A percentile compares a stretch with the other conserved stretches of the same genome.
phyloP scores from a whole-genome alignment of 2,113 vertebrate species.

The Misgurnus anguillicaudatus region DNA sequence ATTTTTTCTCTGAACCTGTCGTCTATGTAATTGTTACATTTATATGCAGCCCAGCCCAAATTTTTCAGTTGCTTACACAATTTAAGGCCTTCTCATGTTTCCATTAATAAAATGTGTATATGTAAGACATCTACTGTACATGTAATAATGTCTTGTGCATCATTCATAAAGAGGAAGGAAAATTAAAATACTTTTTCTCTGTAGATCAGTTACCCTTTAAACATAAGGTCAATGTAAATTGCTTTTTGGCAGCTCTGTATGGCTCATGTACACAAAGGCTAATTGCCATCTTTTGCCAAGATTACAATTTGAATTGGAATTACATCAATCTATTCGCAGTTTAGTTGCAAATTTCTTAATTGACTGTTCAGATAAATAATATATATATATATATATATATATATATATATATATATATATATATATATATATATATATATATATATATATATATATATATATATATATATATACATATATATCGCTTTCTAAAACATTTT shows the following conservation, averaged over 20 bases:
- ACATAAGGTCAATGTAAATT: neutral
- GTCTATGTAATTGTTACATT: neutral
- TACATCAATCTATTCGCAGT: neutral
- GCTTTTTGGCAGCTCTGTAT: neutral
- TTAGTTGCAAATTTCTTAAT: neutral
- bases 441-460: too few species aligned
- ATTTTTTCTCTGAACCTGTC: neutral
- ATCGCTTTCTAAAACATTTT: neutral
- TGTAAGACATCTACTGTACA: constrained; percentile 48
- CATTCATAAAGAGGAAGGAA: constrained; percentile 26
- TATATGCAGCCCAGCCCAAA: neutral
- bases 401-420: too few species aligned
- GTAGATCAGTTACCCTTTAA: too few species aligned
- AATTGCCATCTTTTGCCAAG: neutral
- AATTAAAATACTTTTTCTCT: constrained; percentile 33
- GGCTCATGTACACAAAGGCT: neutral
- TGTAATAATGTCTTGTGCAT: constrained; percentile 44
- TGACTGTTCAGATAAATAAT: neutral
- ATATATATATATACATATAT: neutral
- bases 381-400: too few species aligned
- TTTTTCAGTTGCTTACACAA: constrained; percentile 50
- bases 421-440: too few species aligned
- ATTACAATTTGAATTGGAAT: neutral
- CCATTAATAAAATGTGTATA: constrained; percentile 44
- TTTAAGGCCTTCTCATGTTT: constrained; percentile 61